These are phyloP conservation scores for Symphodus melops DNA, from an alignment of 2,113 vertebrate species.

Conservation along the genomic window DNA sequence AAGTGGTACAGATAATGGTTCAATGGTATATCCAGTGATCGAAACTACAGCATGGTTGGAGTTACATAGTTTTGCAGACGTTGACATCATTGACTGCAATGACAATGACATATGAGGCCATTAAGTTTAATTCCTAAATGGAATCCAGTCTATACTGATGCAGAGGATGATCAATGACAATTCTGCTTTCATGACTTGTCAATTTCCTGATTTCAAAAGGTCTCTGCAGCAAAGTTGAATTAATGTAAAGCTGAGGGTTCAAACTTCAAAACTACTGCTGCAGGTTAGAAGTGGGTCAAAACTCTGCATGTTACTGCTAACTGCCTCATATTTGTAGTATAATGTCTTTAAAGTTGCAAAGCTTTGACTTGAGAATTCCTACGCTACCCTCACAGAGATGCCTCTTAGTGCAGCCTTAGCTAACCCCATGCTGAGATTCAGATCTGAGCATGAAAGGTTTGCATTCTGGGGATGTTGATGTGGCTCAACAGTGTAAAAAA, in stretches of 20 bases:
- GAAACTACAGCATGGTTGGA: too few species aligned
- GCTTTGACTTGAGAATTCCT: background rate
- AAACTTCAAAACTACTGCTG: background rate
- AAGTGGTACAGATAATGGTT: too few species aligned
- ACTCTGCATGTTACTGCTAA: conserved; percentile 16
- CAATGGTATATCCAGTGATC: too few species aligned
- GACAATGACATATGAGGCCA: too few species aligned
- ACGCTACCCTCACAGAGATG: background rate
- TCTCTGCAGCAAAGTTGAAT: background rate
- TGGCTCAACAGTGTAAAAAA: conserved; percentile 6
- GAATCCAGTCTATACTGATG: too few species aligned
- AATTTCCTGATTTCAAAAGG: too few species aligned
- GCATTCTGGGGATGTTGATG: background rate
- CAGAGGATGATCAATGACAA: background rate
- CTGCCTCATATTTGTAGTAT: background rate
- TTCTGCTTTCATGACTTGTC: background rate
- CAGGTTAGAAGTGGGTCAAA: conserved; percentile 11
- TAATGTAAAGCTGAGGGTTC: background rate
- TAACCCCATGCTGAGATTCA: conserved; percentile 18
- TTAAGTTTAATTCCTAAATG: too few species aligned
- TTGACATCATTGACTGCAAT: too few species aligned
- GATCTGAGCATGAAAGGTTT: conserved; percentile 20
- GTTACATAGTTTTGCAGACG: too few species aligned
- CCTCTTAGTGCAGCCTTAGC: background rate
- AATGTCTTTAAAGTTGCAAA: conserved; percentile 7